phyloP scores from a whole-genome alignment of 2,797 vertebrate genomes.

The Capromys pilorides region DNA sequence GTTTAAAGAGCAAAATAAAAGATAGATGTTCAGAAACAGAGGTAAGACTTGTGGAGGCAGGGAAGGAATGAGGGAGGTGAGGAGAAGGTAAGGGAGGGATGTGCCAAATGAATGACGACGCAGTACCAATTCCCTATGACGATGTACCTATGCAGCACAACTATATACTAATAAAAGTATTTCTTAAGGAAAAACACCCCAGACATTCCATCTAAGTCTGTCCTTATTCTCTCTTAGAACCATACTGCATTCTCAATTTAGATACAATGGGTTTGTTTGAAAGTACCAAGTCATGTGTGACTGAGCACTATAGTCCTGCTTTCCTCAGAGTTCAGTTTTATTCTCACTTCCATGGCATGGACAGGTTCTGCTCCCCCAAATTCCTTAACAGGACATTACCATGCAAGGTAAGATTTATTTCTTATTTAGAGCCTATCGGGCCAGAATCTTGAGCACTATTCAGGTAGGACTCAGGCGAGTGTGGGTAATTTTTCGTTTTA shows the following conservation, averaged over 20 bases:
- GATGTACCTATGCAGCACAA: background rate
- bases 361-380: background rate
- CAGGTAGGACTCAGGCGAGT: background rate
- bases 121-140: background rate
- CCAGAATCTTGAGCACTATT: background rate
- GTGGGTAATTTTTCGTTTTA: background rate
- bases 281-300: background rate
- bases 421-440: background rate
- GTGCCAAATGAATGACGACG: background rate
- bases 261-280: background rate
- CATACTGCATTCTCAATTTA: background rate
- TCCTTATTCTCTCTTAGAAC: background rate
- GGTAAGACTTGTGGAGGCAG: background rate
- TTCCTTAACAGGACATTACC: background rate
- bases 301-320: background rate
- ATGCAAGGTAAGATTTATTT: background rate
- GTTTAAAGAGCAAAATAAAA: background rate
- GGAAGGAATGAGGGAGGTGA: background rate
- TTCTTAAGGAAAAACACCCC: background rate
- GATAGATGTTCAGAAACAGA: background rate
- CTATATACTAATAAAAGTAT: no score
- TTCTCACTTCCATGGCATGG: background rate
- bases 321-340: background rate
- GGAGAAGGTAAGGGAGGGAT: background rate
- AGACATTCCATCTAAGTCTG: background rate